phyloP scores from a whole-genome alignment of 2,113 vertebrate species.

The Cromileptes altivelis region DNA sequence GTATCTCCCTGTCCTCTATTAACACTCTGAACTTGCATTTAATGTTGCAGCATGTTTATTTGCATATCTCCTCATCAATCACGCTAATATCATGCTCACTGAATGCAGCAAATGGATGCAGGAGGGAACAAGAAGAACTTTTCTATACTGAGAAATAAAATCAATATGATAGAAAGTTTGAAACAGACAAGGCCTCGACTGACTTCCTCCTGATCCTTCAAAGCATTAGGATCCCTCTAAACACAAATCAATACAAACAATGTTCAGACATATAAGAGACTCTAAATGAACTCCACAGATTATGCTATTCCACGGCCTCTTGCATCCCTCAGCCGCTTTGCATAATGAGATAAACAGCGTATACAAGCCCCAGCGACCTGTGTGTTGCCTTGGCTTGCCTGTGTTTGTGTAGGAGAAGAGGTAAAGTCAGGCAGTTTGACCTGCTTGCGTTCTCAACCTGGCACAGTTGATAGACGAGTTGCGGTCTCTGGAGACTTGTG shows the following conservation, averaged over 20 bases:
- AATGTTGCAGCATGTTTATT: background rate
- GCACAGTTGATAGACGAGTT: constrained; percentile 31
- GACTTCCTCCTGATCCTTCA: constrained; percentile 55
- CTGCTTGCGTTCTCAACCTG: constrained; percentile 41
- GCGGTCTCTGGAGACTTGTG: background rate
- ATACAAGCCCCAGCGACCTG: constrained; percentile 29
- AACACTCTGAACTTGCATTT: constrained; percentile 13
- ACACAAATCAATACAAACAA: constrained; percentile 65
- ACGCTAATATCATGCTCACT: background rate
- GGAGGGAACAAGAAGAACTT: background rate
- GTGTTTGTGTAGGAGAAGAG: constrained; percentile 63
- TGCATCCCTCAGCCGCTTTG: constrained; percentile 36
- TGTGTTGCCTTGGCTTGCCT: constrained; percentile 23
- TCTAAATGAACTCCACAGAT: constrained; percentile 61
- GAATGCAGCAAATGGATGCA: background rate
- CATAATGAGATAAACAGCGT: constrained; percentile 67
- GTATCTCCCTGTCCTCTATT: background rate
- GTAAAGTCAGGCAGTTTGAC: constrained; percentile 46
- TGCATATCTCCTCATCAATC: constrained; percentile 16
- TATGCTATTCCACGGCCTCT: constrained; percentile 52
- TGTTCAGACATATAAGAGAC: constrained; percentile 60
- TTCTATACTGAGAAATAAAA: constrained; percentile 16
- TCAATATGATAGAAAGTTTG: constrained; percentile 41
- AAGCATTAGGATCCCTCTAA: constrained; percentile 52
- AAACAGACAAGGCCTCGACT: constrained; percentile 24